Percentiles rank a stretch among this genome's conserved stretches.
These are phyloP conservation scores for Nasalis larvatus DNA, from an alignment of 2,113 vertebrate genomes.

Conservation along the genomic window DNA sequence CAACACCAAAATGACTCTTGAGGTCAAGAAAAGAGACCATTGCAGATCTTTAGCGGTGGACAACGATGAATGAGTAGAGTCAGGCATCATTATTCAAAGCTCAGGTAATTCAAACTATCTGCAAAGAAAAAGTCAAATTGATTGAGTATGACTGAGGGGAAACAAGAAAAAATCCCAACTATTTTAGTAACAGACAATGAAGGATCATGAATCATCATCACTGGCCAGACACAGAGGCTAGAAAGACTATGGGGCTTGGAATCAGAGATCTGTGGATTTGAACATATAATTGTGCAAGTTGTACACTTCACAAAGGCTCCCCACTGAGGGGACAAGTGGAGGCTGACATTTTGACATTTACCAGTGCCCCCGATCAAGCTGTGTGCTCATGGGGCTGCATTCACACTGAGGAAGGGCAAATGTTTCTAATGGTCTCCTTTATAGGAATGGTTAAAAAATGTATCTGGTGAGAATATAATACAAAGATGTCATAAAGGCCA, in stretches of 20 bases:
- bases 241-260: not conserved
- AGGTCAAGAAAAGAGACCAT: not conserved
- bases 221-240: not conserved
- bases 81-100: not conserved
- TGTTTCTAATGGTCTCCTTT: not conserved
- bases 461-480: slow-evolving; percentile 3
- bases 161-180: not conserved
- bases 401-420: not conserved
- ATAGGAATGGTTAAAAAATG: not conserved
- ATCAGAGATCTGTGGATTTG: not conserved
- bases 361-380: not conserved
- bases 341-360: not conserved
- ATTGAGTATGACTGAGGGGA: not conserved
- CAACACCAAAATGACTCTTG: not conserved
- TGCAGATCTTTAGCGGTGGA: not conserved
- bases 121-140: not conserved
- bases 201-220: not conserved
- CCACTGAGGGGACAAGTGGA: not conserved
- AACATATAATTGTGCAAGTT: not conserved
- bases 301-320: not conserved
- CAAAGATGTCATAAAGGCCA: not conserved
- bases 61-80: not conserved
- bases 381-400: not conserved
- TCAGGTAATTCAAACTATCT: not conserved
- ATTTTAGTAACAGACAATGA: not conserved